phyloP scores from a whole-genome alignment of 2,113 vertebrate species.

The Tetraodon nigroviridis region DNA sequence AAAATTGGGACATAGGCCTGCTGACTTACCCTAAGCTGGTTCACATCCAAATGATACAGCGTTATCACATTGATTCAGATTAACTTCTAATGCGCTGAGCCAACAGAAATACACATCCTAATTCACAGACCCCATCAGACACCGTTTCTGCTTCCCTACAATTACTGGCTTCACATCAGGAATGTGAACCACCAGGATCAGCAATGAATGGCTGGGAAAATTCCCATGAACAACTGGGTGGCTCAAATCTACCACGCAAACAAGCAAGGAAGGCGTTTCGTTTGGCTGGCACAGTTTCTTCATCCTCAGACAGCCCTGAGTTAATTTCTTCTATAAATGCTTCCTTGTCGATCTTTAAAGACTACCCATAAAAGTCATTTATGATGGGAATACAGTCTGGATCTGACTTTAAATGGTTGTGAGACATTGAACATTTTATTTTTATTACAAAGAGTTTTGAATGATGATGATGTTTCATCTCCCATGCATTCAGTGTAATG shows the following conservation, averaged over 20 bases:
- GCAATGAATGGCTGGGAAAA: constrained; percentile 8
- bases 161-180: constrained; percentile 38
- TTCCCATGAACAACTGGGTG: constrained; percentile 44
- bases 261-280: constrained; percentile 10
- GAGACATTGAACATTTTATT: too few relatives aligned
- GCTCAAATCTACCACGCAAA: constrained; percentile 31
- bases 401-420: neutral
- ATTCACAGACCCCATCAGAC: constrained; percentile 26
- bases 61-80: constrained; percentile 51
- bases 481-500: too few relatives aligned
- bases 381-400: neutral
- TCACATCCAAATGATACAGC: constrained; percentile 39
- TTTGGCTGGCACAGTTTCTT: neutral
- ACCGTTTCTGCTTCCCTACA: constrained; percentile 43
- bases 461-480: neutral
- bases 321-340: too few relatives aligned
- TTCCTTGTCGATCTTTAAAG: too few relatives aligned
- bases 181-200: constrained; percentile 38
- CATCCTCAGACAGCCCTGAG: neutral
- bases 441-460: neutral
- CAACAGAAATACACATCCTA: constrained; percentile 11
- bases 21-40: constrained; percentile 56
- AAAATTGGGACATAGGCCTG: constrained; percentile 52
- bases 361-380: too few relatives aligned
- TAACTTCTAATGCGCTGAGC: constrained; percentile 42